A percentile compares a stretch with the other conserved stretches of the same genome.
phyloP scores from a whole-genome alignment of 2,888 invertebrate species.

The Eilema caniola region DNA sequence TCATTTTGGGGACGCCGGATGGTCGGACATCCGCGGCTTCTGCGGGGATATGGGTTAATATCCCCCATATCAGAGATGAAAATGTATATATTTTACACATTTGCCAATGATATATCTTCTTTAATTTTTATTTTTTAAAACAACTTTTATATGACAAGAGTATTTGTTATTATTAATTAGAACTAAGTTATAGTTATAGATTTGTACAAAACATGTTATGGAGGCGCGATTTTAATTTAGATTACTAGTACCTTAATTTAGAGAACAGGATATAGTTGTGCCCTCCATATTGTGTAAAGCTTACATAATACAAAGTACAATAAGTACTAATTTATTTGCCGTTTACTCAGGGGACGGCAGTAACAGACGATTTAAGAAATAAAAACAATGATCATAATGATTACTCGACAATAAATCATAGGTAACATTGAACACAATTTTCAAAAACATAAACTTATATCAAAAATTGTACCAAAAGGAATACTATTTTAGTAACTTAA shows the following conservation, averaged over 20 bases:
- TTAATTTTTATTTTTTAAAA: no score
- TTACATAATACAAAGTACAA: not conserved
- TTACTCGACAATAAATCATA: not conserved
- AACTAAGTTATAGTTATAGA: not conserved
- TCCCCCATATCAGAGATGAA: no score
- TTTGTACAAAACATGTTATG: not conserved
- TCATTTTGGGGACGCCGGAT: no score
- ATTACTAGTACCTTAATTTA: not conserved
- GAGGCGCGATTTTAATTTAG: not conserved
- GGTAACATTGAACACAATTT: not conserved
- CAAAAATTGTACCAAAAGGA: not conserved
- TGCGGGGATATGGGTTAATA: no score
- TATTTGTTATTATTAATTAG: not conserved
- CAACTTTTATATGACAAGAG: no score
- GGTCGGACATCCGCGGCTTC: no score
- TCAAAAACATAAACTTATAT: not conserved
- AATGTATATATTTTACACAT: no score
- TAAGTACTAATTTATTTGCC: not conserved
- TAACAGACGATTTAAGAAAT: not conserved
- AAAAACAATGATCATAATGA: not conserved
- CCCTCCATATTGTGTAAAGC: not conserved
- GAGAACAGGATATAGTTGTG: not conserved
- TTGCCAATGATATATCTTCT: no score
- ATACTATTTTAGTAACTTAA: not conserved
- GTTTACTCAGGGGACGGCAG: not conserved